A percentile compares a stretch with the other conserved stretches of the same genome.
Conservation (phyloP, 2,888 invertebrate genomes). For the Synanthedon formicaeformis region DNA sequence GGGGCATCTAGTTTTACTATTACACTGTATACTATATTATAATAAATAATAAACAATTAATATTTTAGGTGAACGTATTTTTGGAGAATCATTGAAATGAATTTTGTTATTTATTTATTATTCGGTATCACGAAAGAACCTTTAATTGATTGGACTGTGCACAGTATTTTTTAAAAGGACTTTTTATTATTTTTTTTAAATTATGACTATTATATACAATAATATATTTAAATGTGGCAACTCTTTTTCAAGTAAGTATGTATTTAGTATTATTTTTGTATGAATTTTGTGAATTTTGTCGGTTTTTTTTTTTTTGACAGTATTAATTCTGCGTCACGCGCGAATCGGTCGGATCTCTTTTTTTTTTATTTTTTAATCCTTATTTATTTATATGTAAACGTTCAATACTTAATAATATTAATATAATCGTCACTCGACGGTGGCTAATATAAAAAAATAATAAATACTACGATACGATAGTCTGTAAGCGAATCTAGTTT, state of each 20-base stretch:
- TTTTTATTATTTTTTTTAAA: slow-evolving; percentile 7
- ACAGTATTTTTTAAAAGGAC: slow-evolving; percentile 36
- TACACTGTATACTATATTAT: slow-evolving; percentile 47
- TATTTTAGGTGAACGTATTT: slow-evolving; percentile 45
- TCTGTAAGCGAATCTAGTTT: slow-evolving; percentile 44
- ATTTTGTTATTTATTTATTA: slow-evolving; percentile 40
- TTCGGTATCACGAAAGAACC: slow-evolving; percentile 34
- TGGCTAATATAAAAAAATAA: slow-evolving; percentile 44
- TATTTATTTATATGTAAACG: slow-evolving; percentile 4
- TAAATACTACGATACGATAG: slow-evolving; percentile 56
- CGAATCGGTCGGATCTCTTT: slow-evolving; percentile 53
- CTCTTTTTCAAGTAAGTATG: slow-evolving; percentile 27
- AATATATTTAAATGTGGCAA: slow-evolving; percentile 18
- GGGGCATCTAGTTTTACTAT: slow-evolving; percentile 37
- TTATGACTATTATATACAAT: neutral
- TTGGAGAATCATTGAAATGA: slow-evolving; percentile 44
- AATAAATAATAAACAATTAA: slow-evolving; percentile 28
- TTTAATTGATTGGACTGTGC: slow-evolving; percentile 30
- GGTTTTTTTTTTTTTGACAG: slow-evolving; percentile 50
- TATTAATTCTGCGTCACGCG: slow-evolving; percentile 43
- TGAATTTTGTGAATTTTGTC: slow-evolving; percentile 14
- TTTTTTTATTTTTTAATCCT: too few species aligned
- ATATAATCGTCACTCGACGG: slow-evolving; percentile 42
- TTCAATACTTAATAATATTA: slow-evolving; percentile 15
- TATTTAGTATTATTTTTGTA: slow-evolving; percentile 26